These are phyloP conservation scores for Odontomachus brunneus DNA, from an alignment of 1,140 invertebrate species.

Conservation along the genomic window DNA sequence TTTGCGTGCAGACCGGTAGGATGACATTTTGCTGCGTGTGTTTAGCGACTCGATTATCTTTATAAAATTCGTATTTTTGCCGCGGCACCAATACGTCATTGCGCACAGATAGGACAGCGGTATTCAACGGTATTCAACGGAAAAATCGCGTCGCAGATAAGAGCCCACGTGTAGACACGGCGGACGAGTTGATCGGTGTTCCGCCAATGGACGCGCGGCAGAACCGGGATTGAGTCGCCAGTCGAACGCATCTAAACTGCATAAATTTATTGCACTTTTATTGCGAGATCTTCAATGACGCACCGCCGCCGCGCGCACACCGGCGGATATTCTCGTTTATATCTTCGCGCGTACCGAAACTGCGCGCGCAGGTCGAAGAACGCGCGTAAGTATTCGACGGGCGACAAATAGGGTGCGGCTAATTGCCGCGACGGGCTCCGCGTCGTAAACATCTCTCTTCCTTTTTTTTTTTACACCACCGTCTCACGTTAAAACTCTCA, in stretches of 20 bases:
- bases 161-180: constrained; percentile 3
- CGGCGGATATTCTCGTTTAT: constrained; percentile 1
- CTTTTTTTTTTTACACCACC: neutral
- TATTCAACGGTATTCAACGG: constrained; percentile 10
- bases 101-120: constrained; percentile 2
- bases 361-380: constrained; percentile 27
- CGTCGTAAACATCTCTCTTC: constrained; percentile 25
- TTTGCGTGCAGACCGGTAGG: too few species aligned
- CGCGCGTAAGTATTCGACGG: neutral
- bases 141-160: constrained; percentile 49
- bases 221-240: constrained; percentile 55
- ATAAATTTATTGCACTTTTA: constrained; percentile 66
- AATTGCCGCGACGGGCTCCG: neutral
- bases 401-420: constrained; percentile 18
- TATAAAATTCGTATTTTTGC: constrained; percentile 22
- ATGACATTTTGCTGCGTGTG: too few species aligned
- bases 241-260: constrained; percentile 49
- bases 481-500: neutral
- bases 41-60: constrained; percentile 24
- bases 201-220: constrained; percentile 43
- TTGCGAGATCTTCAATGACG: constrained; percentile 52
- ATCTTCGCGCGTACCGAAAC: neutral
- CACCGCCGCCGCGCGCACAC: neutral
- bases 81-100: neutral
- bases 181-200: constrained; percentile 47